Conservation (phyloP, 2,888 invertebrate genomes). For the Cosmorhoe ocellata region DNA sequence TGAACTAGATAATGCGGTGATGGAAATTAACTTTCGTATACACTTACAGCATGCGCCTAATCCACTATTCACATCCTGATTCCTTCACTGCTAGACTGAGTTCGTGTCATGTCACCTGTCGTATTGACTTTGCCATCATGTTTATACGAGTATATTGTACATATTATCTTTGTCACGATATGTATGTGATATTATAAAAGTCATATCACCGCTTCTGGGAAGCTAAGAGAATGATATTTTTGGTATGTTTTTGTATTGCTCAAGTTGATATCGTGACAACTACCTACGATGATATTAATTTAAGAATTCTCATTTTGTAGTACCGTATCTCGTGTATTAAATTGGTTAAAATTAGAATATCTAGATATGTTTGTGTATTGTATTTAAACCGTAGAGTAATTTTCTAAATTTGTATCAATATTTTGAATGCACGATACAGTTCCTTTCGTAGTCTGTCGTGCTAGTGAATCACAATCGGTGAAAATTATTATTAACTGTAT, state of each 20-base stretch:
- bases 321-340: conserved; percentile 44
- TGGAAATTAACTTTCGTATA: conserved; percentile 52
- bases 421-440: conserved; percentile 79
- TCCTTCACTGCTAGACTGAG: conserved; percentile 45
- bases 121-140: conserved; percentile 12
- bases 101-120: not conserved
- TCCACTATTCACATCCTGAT: conserved; percentile 54
- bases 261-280: conserved; percentile 64
- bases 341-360: conserved; percentile 37
- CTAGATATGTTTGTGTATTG: conserved; percentile 54
- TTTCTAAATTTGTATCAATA: conserved; percentile 72
- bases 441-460: conserved; percentile 79
- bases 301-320: conserved; percentile 51
- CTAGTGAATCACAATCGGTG: conserved; percentile 67
- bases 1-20: conserved; percentile 41
- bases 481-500: conserved; percentile 33
- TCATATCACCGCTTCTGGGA: conserved; percentile 75
- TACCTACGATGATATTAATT: conserved; percentile 52
- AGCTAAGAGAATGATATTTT: conserved; percentile 69
- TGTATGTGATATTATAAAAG: conserved; percentile 60
- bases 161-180: conserved; percentile 39
- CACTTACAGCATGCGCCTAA: conserved; percentile 64
- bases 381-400: conserved; percentile 56
- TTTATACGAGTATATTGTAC: not conserved
- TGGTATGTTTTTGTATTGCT: conserved; percentile 77